Base-by-base conservation (phyloP, 2,888 invertebrate genomes). In the Dryomyza anilis region DNA sequence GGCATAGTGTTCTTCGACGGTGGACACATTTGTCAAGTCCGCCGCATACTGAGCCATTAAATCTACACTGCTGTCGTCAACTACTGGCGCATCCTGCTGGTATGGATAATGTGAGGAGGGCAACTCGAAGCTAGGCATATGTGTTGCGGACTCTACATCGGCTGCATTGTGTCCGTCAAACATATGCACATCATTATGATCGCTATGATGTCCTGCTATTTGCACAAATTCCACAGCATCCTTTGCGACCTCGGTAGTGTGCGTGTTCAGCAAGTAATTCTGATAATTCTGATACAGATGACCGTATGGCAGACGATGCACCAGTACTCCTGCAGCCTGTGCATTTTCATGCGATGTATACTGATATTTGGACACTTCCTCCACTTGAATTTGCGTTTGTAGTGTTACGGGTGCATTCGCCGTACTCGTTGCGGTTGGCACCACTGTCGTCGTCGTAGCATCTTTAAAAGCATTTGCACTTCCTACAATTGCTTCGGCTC, bases 261-360 rank as follows among this genome's bases (percentile, higher is more conserved):
- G 71, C 8, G 50, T 8, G 45, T 48, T 60, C 19, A 50, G 14
- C 50, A 60, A 36, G 25, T 50, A 60, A 19, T 45, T 58, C n/a
- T 48, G 71, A n/a, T n/a, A n/a, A 23, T 71, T 70, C 56, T 73
- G 73, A 58, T 74, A 73, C 2, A 72, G 30, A 56, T 71, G 68
- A 0, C 73, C 73, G 45, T 71, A 70, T 2, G 72, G 70, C 19
- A 71, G 71, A 21, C 70, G 72, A 23, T 60, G 60, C 14, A 60
- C 36, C 7, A 50, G 3, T 16, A 50, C 27, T 3, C 36, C 33
- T 36, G 50, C 25, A n/a, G 50, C 25, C 19, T 60, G 50, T 2
- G 48, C 12, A n/a, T 21, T 48, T 33, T 16, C 25, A 25, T n/a
- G 12, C 12, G 60, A n/a, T 21, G 29, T 36, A 25, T 52, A 61